Conservation (phyloP, 64 coral and sea anemone species). For the Anthopleura sola region DNA sequence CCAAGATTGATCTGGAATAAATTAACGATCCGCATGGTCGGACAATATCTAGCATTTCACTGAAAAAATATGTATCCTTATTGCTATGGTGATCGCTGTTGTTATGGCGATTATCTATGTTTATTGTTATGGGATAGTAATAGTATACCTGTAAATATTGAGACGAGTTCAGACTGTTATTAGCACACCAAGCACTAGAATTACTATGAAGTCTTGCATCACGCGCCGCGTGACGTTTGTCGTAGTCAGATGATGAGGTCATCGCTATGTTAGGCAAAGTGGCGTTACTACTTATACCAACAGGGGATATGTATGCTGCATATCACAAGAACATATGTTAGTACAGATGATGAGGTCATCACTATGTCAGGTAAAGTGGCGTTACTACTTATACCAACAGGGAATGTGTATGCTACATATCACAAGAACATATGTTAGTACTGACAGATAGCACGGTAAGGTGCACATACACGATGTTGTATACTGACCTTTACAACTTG, state of each 20-base stretch:
- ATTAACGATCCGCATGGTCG: no score
- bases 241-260: not conserved
- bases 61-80: no score
- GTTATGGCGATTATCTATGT: not conserved
- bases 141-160: constrained; percentile 15
- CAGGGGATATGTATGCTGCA: not conserved
- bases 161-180: not conserved
- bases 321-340: not conserved
- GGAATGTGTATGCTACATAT: not conserved
- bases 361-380: not conserved
- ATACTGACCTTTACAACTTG: not conserved
- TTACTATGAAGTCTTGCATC: not conserved
- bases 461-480: not conserved
- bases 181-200: constrained; percentile 21
- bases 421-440: not conserved
- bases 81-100: not conserved
- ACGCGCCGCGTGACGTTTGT: constrained; percentile 10
- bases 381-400: not conserved
- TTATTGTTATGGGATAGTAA: not conserved
- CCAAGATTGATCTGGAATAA: constrained; percentile 3
- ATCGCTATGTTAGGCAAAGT: not conserved
- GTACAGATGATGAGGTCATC: not conserved
- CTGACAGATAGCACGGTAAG: no score
- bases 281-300: not conserved
- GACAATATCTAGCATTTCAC: no score